Evolutionary conservation across 23 tunicate species (phyloP).

Genomic region (Ciona savignyi): DNA sequence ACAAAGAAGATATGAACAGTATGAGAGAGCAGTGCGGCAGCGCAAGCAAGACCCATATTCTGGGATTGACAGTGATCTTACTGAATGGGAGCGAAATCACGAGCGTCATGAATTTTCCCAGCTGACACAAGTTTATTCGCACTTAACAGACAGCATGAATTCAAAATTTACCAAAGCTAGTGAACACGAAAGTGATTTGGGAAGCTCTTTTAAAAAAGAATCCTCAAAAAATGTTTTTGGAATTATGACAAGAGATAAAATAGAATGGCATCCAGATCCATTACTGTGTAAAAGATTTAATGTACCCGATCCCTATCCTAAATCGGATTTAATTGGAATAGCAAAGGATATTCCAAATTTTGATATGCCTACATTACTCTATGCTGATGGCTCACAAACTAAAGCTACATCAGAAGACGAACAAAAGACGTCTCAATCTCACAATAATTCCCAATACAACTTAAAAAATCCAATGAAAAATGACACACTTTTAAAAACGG

Average conservation of each 20-base stretch:
- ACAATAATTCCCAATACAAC: background rate
- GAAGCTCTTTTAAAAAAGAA: slow-evolving; percentile 1
- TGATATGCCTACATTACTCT: too few relatives aligned
- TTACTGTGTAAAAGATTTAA: slow-evolving; percentile 85
- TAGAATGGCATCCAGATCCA: slow-evolving; percentile 95
- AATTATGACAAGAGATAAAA: slow-evolving; percentile 37
- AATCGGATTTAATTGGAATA: too few relatives aligned
- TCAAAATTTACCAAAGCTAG: slow-evolving; percentile 39
- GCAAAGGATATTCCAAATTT: too few relatives aligned
- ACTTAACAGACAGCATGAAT: slow-evolving; percentile 20
- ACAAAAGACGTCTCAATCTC: background rate
- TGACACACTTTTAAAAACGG: too few relatives aligned
- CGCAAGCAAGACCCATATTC: slow-evolving; percentile 70
- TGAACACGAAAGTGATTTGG: background rate
- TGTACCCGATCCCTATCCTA: slow-evolving; percentile 96
- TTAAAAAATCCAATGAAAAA: background rate
- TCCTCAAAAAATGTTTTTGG: slow-evolving; percentile 81
- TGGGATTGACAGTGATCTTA: slow-evolving; percentile 51
- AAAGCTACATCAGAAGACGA: too few relatives aligned
- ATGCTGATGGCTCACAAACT: too few relatives aligned
- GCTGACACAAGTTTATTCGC: slow-evolving; percentile 27
- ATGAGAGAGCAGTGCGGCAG: slow-evolving; percentile 39
- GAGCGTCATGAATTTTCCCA: slow-evolving; percentile 71
- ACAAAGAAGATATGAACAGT: slow-evolving; percentile 60
- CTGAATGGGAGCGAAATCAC: slow-evolving; percentile 85